Percentiles rank a stretch among this genome's conserved stretches.
These are phyloP conservation scores for Sitta europaea DNA, from an alignment of 2,113 vertebrate genomes.

Conservation along the genomic window DNA sequence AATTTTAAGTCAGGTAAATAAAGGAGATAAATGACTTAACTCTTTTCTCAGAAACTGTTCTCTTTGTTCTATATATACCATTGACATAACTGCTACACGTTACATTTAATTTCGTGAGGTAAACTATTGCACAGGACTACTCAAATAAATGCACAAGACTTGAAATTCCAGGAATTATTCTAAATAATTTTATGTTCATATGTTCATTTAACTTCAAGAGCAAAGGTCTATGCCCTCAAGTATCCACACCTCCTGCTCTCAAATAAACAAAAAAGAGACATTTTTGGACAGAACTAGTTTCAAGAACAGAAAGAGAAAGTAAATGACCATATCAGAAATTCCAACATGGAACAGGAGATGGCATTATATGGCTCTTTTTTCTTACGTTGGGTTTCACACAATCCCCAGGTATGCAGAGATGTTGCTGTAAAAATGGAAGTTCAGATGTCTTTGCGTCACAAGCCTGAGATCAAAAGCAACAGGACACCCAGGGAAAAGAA, in stretches of 20 bases:
- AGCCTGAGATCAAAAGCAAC: background rate
- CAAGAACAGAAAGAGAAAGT: background rate
- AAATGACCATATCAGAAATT: background rate
- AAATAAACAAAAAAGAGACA: background rate
- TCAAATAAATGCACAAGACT: background rate
- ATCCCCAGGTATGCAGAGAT: background rate
- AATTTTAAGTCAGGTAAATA: background rate
- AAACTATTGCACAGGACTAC: background rate
- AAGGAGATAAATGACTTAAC: background rate
- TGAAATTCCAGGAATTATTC: background rate
- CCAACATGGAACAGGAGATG: background rate
- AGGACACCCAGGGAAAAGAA: background rate
- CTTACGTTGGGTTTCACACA: background rate
- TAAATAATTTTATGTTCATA: background rate
- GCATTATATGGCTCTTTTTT: background rate
- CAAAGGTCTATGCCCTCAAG: background rate
- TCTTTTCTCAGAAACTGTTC: background rate
- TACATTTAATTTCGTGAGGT: background rate
- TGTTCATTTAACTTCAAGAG: background rate
- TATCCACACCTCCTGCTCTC: background rate
- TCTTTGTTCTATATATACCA: background rate
- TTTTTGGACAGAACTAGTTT: background rate
- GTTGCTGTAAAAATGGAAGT: background rate
- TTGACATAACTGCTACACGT: background rate
- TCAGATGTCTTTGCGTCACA: background rate